These are phyloP conservation scores for Drosophila formosana DNA, from an alignment of 2,888 invertebrate genomes.

Conservation along the genomic window DNA sequence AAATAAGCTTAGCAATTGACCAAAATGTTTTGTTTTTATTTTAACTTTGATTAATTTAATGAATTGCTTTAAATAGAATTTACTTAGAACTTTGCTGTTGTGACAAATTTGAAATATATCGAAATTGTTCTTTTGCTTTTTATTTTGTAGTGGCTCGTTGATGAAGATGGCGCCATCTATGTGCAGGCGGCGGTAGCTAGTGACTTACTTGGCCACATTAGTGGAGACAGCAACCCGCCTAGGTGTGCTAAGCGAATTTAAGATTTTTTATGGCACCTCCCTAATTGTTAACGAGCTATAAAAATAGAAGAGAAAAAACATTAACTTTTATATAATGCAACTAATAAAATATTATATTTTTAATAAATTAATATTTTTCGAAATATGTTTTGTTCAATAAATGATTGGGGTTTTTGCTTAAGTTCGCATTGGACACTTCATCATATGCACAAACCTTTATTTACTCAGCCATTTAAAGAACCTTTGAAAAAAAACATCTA, in stretches of 20 bases:
- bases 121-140: background rate
- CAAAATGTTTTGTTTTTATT: background rate
- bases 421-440: background rate
- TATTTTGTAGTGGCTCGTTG: background rate
- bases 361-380: background rate
- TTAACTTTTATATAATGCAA: background rate
- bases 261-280: conserved; percentile 1
- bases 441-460: conserved; percentile 12
- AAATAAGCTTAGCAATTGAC: background rate
- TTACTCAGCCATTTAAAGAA: background rate
- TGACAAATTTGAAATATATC: conserved; percentile 21
- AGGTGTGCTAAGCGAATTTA: background rate
- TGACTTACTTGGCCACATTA: background rate
- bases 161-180: conserved; percentile 10
- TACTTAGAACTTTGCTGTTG: background rate
- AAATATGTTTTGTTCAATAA: too few species aligned
- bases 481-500: background rate
- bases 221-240: background rate
- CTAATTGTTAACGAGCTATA: background rate
- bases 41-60: background rate
- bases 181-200: background rate
- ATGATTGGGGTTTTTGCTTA: too few species aligned
- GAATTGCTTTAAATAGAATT: conserved; percentile 4
- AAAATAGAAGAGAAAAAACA: background rate
- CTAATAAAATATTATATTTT: background rate